Base-by-base conservation (phyloP, 2,888 invertebrate genomes). In the Girardia tigrina region DNA sequence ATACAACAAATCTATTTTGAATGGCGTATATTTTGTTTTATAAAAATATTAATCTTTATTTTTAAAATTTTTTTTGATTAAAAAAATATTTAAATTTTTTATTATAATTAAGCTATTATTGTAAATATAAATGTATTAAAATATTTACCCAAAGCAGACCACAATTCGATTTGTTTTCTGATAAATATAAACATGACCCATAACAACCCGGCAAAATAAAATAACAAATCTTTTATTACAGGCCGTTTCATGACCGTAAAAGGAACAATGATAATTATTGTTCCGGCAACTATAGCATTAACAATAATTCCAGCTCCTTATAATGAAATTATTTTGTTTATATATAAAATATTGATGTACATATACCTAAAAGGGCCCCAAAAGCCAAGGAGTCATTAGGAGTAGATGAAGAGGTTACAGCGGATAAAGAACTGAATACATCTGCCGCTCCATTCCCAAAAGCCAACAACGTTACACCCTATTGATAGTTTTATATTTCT, bases 361-460 rank as follows among this genome's bases (percentile, higher is more conserved):
- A 42, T 78, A 78, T 77, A 82, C 82, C 83, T 78, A 83, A 80
- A 56, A 84, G 79, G 28, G 83, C 83, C 8, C 84, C 84, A 75
- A 84, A 80, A 0, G 83, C 83, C 70, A 84, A 78, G 1, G 83
- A 82, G 42, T 82, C 82, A 79, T 86, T 85, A 1, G 82, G 82
- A 79, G 81, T 79, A 75, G 82, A 82, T 20, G 8, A 8, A 71
- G 81, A 80, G 78, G 83, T 82, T 27, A 86, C 85, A 6, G 86
- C 85, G 69, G 88, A 87, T 26, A 89, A 81, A 14, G 88, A 86
- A 14, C 88, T 87, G 80, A 89, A 89, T 74, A 89, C 86, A 81
- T 89, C 89, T 1, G 89, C 88, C 0, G 89, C 87, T 70, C 89
- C 89, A 81, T 89, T 89, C 26, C 89, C 89, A 81, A 89, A 88